Evolutionary conservation across 2,113 vertebrate species (phyloP), one percentile per base, ranked within the genome.

Genomic region (Nettapus auritus): DNA sequence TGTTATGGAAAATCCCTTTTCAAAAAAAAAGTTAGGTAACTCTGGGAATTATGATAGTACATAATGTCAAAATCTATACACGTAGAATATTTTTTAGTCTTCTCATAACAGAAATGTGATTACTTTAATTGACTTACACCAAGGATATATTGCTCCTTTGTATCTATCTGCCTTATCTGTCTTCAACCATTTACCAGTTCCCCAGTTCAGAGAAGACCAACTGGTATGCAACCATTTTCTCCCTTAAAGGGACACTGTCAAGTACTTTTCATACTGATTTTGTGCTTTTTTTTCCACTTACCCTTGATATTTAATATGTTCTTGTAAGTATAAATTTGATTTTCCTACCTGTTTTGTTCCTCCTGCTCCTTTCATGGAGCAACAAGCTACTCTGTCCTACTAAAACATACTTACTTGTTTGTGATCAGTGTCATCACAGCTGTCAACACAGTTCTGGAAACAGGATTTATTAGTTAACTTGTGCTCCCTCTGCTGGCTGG

Each of bases 401-500:
- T 64, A 10, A 87, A 91, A 96, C 89, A 55, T 74, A 94, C 62
- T 87, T 95, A 89, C 52, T 86, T 90, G 36, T 38, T 91, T 77
- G 40, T 48, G 13, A 84, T 85, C 76, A 92, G 55, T 56, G 46
- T 74, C 79, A 93, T 74, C 85, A 87, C 34, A 88, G 53, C 19
- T 90, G 62, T 82, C 77, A 93, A 69, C 46, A 94, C 16, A 91
- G 53, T 89, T 82, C 85, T 82, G 70, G 44, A 26, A 94, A 85
- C 26, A 93, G 52, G 83, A 76, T 42, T 91, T 96, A 91, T 46
- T 89, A 82, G 26, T 56, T 90, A 96, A 84, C 77, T 75, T 87
- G 55, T 85, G 77, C 87, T 89, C 74, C 42, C 91, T 94, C 93
- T 95, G 73, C 87, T 95, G 94, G 55, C 64, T 96, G 92, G 50